These are phyloP conservation scores for Lottia scabra DNA, from an alignment of 2,888 invertebrate species.

Conservation along the genomic window DNA sequence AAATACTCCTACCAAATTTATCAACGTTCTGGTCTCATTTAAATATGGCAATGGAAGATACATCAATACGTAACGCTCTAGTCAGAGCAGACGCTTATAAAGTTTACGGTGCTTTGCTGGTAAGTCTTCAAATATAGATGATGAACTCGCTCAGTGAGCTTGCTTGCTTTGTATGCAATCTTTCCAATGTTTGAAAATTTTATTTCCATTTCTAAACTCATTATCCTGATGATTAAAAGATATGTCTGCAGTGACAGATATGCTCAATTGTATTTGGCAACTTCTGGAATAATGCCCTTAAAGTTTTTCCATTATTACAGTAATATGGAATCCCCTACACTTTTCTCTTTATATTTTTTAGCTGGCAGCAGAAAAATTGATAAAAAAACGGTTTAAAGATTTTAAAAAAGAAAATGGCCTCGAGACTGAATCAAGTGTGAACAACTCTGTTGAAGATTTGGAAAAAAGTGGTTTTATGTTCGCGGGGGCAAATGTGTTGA, in stretches of 20 bases:
- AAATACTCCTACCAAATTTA: slow-evolving; percentile 60
- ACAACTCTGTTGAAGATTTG: background rate
- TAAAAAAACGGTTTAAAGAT: slow-evolving; percentile 42
- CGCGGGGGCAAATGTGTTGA: background rate
- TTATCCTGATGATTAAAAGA: too few relatives aligned
- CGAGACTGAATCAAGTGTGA: slow-evolving; percentile 15
- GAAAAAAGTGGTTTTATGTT: background rate
- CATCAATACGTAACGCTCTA: slow-evolving; percentile 42
- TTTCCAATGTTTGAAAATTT: too few relatives aligned
- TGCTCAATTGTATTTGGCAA: too few relatives aligned
- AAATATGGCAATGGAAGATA: slow-evolving; percentile 52
- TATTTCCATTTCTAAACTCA: too few relatives aligned
- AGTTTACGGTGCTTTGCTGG: slow-evolving; percentile 65
- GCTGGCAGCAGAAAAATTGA: slow-evolving; percentile 51
- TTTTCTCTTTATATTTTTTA: slow-evolving; percentile 31
- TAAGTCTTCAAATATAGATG: slow-evolving; percentile 43
- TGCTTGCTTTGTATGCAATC: too few relatives aligned
- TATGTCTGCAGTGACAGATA: too few relatives aligned
- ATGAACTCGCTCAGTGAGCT: too few relatives aligned
- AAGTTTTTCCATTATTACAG: too few relatives aligned
- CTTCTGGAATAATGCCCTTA: too few relatives aligned
- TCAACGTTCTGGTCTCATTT: slow-evolving; percentile 62
- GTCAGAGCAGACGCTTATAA: slow-evolving; percentile 62
- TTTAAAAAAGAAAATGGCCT: slow-evolving; percentile 35
- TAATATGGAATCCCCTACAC: too few relatives aligned